A percentile compares a stretch with the other conserved stretches of the same genome.
Conservation (phyloP, 2,797 vertebrate species). For the Bradypodion ventrale region DNA sequence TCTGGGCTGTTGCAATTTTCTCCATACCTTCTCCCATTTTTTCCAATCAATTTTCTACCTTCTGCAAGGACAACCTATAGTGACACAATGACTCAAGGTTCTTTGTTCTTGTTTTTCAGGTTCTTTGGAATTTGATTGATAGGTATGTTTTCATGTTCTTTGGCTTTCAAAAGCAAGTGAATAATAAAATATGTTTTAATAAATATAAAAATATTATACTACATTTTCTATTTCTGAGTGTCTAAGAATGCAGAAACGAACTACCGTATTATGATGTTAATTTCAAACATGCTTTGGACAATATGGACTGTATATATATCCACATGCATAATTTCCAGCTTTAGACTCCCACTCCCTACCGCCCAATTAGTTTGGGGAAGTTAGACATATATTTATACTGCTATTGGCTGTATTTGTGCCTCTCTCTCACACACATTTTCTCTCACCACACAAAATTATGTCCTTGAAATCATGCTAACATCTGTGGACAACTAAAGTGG, state of each 20-base stretch:
- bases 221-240: slow-evolving; percentile 9
- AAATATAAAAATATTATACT: not conserved
- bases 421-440: not conserved
- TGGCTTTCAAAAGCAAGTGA: slow-evolving; percentile 21
- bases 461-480: not conserved
- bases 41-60: slow-evolving; percentile 7
- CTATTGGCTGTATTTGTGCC: not conserved
- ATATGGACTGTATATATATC: too few species aligned
- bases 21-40: slow-evolving; percentile 9
- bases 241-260: slow-evolving; percentile 3
- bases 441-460: not conserved
- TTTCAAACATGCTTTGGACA: slow-evolving; percentile 14
- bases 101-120: not conserved
- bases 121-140: not conserved
- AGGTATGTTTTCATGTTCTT: slow-evolving; percentile 23
- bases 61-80: not conserved
- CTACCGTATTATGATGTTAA: not conserved
- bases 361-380: slow-evolving; percentile 9
- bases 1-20: slow-evolving; percentile 14
- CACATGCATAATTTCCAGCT: too few species aligned
- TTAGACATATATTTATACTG: rapidly evolving
- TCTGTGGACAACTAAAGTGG: not conserved
- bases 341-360: not conserved
- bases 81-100: too few species aligned
- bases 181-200: slow-evolving; percentile 38